Evolutionary conservation across 2,888 invertebrate species (phyloP), one percentile per base, ranked within the genome.

Genomic region (Bellardia pandia): DNA sequence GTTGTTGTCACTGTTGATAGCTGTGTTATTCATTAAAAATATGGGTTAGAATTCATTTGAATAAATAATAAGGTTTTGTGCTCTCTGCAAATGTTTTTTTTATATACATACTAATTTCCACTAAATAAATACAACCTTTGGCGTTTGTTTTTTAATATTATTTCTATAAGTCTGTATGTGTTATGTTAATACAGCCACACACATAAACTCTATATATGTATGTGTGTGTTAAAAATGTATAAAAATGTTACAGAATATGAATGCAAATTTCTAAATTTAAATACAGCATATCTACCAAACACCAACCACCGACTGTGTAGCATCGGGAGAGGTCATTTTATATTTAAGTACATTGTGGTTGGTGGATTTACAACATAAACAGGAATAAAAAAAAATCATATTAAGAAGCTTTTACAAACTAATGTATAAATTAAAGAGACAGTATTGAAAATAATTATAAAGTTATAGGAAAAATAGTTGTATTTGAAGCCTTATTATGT

Each of bases 1-100:
- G 5, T 48, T 45, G 45, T 45, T 14, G 11, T 0, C 11, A 5
- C 48, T 48, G 5, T 14, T 14, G 14, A 48, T 48, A 48, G 48
- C 5, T 48, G 13, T 48, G 13, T 48, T 48, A 6, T 14, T 48
- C 48, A 48, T 48, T n/a, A 64, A 66, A 81, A 56, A 81, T 48
- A 69, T 81, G 81, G 81, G 75, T 75, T 68, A 75, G 23, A 68
- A 68, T 60, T 58, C 45, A 81, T 75, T 81, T 81, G 51, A 74
- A 81, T 48, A 42, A 56, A 72, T 16, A 14, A 60, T 11, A 4
- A 14, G 7, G 9, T 48, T 48, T 48, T 14, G 14, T 48, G 13
- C 13, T 45, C 13, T 45, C 13, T 48, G 48, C 48, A 48, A 48
- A 14, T 45, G 40, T 6, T 6, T 3, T 1, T 23, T 30, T 74